A percentile compares a stretch with the other conserved stretches of the same genome.
phyloP scores from a whole-genome alignment of 2,113 vertebrate species.

The Proteles cristata region DNA sequence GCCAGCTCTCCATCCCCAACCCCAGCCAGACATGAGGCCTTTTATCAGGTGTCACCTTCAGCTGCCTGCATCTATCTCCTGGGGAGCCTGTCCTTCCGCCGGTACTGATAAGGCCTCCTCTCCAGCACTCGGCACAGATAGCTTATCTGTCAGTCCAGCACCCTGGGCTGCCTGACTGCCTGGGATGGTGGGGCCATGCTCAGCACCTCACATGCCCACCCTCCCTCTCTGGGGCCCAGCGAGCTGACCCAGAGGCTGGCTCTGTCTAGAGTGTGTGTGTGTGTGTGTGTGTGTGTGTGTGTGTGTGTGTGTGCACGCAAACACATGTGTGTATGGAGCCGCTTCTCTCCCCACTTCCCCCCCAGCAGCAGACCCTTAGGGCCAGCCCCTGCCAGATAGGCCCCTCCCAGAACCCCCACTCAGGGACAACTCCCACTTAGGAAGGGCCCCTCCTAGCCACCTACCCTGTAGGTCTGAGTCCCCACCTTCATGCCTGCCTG shows the following conservation, averaged over 20 bases:
- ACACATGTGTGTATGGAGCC: neutral
- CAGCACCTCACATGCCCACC: neutral
- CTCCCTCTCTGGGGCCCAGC: neutral
- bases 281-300: too few relatives aligned
- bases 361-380: neutral
- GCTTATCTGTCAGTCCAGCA: neutral
- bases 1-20: neutral
- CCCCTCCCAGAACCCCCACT: neutral
- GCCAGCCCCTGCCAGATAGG: neutral
- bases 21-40: neutral
- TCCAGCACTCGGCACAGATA: neutral
- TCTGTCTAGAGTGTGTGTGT: neutral
- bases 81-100: neutral
- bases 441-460: neutral
- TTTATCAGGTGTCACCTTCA: too few relatives aligned
- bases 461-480: neutral
- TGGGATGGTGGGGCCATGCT: neutral
- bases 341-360: neutral
- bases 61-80: neutral
- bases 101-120: neutral
- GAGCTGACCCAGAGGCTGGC: neutral
- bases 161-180: neutral
- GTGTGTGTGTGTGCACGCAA: too few relatives aligned
- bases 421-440: neutral
- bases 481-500: neutral